Evolutionary conservation across 2,888 invertebrate species (phyloP), one percentile per base, ranked within the genome.

Genomic region (Meandrusa payeni): DNA sequence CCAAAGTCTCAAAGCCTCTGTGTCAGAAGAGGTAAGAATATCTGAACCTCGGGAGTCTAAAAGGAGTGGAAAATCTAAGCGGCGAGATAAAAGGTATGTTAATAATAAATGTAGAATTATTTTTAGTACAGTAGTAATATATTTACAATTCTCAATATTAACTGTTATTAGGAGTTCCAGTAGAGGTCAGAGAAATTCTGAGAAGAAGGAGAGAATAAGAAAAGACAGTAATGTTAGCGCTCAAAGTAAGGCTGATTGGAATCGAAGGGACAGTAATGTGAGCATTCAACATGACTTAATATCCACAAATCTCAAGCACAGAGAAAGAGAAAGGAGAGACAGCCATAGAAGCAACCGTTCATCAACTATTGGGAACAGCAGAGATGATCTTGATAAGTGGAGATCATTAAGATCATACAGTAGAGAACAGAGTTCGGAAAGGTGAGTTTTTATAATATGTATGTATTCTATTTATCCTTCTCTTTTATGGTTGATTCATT

Each of bases 381-480:
- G 87, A 47, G 87, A 87, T 54, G 86, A 87, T 52, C 65, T 87
- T 44, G 87, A 87, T 46, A 69, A 81, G 34, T 87, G 87, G 87
- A 72, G 87, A 29, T 87, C 87, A 1, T 58, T 86, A 46, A 64
- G 87, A 23, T 87, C 86, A 10, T 88, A 77, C 39, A 89, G 87
- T 61, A 71, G 88, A 49, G 88, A 89, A 58, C 87, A 86, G 33
- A 89, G 88, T 48, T 69, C 76, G 41, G 89, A 89, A 67, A 79
- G 89, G 88, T 87, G 61, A 50, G 57, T 51, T 26, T 13, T n/a
- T n/a, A 34, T 40, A n/a, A 15, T 26, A 19, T 20, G 7, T 4
- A 20, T 3, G 42, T 7, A 36, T 38, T 39, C 38, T 39, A 7
- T 26, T 11, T 2, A 5, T 29, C 5, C 5, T 20, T n/a, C n/a